Conservation (phyloP, 2,888 invertebrate species). For the Folsomia candida region DNA sequence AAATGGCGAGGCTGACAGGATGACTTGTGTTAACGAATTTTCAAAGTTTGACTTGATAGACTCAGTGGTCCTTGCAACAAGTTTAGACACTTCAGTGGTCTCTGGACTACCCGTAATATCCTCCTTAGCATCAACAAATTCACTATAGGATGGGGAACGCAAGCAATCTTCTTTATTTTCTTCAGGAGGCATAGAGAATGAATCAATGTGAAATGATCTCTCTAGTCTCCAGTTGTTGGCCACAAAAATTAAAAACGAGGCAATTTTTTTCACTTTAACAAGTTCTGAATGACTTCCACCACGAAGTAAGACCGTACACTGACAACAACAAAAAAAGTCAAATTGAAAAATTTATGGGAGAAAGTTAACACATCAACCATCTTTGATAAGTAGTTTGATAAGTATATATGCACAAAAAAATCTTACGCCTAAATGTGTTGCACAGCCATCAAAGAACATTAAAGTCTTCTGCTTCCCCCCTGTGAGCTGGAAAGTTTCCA, state of each 20-base stretch:
- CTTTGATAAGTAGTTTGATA: too few species aligned
- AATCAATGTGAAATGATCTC: conserved; percentile 82
- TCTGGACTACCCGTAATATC: conserved; percentile 27
- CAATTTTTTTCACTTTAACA: conserved; percentile 76
- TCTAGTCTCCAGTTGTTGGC: conserved; percentile 91
- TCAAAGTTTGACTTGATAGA: not conserved
- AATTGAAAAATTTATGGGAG: too few species aligned
- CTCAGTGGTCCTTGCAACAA: not conserved
- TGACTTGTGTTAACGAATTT: conserved; percentile 65
- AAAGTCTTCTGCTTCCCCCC: conserved; percentile 71
- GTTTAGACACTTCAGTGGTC: not conserved
- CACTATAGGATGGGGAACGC: conserved; percentile 38
- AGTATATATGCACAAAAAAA: too few species aligned
- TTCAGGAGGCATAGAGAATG: conserved; percentile 71
- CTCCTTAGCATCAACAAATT: conserved; percentile 40
- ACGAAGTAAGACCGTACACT: conserved; percentile 79
- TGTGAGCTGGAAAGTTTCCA: conserved; percentile 61
- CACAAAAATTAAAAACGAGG: conserved; percentile 75
- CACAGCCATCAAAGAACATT: conserved; percentile 90
- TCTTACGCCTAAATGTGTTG: conserved; percentile 68
- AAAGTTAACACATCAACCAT: too few species aligned
- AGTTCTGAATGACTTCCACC: conserved; percentile 72
- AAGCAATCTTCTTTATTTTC: conserved; percentile 11
- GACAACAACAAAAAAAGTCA: conserved; percentile 12
- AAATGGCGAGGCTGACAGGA: conserved; percentile 82